phyloP scores from a whole-genome alignment of 2,113 vertebrate species.

The Pandion haliaetus region DNA sequence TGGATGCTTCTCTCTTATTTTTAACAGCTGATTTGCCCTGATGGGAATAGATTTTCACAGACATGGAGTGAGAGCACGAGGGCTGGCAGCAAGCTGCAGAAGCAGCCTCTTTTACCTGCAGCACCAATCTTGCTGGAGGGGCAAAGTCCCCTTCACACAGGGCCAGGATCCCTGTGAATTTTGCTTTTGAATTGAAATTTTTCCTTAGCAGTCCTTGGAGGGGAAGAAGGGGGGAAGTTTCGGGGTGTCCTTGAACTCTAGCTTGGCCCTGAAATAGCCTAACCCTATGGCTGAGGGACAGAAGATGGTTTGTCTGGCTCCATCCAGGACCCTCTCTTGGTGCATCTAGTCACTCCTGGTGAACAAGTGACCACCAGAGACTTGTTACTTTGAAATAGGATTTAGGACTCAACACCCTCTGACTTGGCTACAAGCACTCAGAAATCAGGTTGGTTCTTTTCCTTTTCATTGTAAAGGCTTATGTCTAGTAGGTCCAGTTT shows the following conservation, averaged over 20 bases:
- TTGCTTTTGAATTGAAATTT: background rate
- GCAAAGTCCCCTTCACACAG: background rate
- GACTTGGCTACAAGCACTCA: background rate
- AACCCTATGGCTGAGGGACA: background rate
- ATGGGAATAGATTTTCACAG: background rate
- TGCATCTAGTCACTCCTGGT: too few relatives aligned
- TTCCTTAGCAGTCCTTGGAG: background rate
- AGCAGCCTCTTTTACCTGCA: background rate
- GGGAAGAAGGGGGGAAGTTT: background rate
- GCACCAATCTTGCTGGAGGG: background rate
- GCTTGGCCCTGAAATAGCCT: background rate
- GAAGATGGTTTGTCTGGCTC: background rate
- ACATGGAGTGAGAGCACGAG: accelerated
- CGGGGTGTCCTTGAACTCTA: background rate
- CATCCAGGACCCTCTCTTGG: background rate
- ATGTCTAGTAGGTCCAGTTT: background rate
- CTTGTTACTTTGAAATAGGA: background rate
- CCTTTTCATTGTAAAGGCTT: background rate
- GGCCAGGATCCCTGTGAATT: background rate
- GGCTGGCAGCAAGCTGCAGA: background rate
- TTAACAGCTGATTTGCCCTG: background rate
- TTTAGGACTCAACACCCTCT: background rate
- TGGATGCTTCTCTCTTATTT: background rate
- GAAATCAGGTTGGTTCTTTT: background rate
- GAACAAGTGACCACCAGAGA: background rate